phyloP scores from a whole-genome alignment of 1,140 invertebrate species.

The Orius insidiosus region DNA sequence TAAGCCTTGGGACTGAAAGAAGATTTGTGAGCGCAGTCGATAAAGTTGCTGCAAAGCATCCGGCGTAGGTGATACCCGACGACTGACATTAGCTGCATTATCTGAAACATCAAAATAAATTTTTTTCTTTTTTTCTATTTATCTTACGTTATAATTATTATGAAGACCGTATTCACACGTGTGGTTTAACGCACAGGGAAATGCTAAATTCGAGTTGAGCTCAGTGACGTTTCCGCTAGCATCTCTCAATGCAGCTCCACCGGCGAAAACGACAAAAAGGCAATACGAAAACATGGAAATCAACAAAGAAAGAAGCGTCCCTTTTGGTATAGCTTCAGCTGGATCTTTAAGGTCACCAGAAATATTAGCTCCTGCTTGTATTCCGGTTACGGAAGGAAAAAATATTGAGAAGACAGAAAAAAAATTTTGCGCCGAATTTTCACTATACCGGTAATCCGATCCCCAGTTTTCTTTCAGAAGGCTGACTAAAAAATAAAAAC shows the following conservation, averaged over 20 bases:
- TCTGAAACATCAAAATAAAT: conserved; percentile 31
- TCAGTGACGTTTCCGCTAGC: conserved; percentile 55
- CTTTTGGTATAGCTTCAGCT: conserved; percentile 69
- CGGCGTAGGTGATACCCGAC: conserved; percentile 89
- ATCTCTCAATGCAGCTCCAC: conserved; percentile 59
- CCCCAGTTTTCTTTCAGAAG: conserved; percentile 56
- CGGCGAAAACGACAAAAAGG: conserved; percentile 66
- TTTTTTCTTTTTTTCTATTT: background rate
- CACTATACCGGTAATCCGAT: conserved; percentile 55
- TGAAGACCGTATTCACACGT: conserved; percentile 45
- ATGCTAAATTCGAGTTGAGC: conserved; percentile 31
- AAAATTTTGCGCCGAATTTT: conserved; percentile 55
- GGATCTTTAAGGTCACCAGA: conserved; percentile 92
- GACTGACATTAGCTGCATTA: conserved; percentile 76
- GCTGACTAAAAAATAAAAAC: conserved; percentile 32
- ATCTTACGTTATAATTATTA: conserved; percentile 56
- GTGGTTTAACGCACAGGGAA: conserved; percentile 28
- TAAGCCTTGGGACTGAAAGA: conserved; percentile 87
- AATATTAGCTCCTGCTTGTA: conserved; percentile 90
- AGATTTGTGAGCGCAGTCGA: conserved; percentile 89
- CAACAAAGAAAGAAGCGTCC: conserved; percentile 63
- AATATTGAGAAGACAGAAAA: conserved; percentile 91
- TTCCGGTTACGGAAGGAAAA: conserved; percentile 89
- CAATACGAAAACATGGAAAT: conserved; percentile 70
- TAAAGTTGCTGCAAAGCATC: conserved; percentile 90